Evolutionary conservation across 1,140 invertebrate species (phyloP).

Genomic region (Ceratosolen solmsi): DNA sequence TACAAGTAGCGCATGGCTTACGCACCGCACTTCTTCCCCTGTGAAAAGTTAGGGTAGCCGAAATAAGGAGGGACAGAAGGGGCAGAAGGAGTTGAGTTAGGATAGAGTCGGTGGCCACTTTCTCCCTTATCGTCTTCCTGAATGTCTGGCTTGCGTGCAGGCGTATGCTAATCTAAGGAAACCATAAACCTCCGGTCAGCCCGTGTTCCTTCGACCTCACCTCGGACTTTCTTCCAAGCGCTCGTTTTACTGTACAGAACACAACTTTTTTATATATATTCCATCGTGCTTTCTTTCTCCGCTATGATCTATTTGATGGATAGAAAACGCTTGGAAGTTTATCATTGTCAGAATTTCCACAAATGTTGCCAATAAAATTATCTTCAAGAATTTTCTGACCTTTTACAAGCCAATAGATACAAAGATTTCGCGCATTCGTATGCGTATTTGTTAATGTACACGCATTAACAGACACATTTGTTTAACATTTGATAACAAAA

Average conservation of each 20-base stretch:
- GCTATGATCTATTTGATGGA: background rate
- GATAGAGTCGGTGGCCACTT: conserved; percentile 30
- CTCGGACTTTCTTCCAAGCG: conserved; percentile 9
- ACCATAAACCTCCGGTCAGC: conserved; percentile 59
- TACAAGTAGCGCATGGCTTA: background rate
- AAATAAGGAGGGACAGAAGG: conserved; percentile 13
- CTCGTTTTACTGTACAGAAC: background rate
- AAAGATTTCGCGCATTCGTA: too few species aligned
- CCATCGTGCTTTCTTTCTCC: background rate
- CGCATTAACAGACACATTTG: too few species aligned
- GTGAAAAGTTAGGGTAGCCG: background rate
- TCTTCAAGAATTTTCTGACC: background rate
- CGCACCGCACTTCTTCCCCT: background rate
- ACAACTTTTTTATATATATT: conserved; percentile 3
- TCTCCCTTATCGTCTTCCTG: conserved; percentile 71
- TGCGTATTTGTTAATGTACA: too few species aligned
- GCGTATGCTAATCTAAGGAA: conserved; percentile 69
- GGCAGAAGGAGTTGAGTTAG: background rate
- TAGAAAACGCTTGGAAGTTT: conserved; percentile 6
- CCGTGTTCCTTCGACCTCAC: conserved; percentile 53
- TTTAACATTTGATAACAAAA: too few species aligned
- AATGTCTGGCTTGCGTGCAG: conserved; percentile 69
- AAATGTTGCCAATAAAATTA: background rate
- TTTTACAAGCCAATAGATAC: too few species aligned
- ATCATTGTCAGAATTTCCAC: background rate